phyloP scores from a whole-genome alignment of 2,888 invertebrate species.

The Caenorhabditis wallacei region DNA sequence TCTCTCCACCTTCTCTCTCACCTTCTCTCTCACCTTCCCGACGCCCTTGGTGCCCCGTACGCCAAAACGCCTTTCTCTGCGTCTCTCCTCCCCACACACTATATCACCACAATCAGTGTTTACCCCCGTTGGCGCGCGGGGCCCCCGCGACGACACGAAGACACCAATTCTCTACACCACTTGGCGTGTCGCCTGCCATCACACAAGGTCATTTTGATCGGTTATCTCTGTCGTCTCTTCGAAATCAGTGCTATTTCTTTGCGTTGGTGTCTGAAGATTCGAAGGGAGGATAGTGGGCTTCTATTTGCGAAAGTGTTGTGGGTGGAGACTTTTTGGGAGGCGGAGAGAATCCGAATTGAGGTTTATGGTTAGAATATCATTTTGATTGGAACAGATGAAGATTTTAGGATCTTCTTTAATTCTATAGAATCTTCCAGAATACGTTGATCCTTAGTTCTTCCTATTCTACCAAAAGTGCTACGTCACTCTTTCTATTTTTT shows the following conservation, averaged over 20 bases:
- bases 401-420: not conserved
- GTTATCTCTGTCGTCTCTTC: conserved; percentile 9
- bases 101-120: conserved; percentile 13
- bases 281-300: not conserved
- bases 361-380: too few relatives aligned
- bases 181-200: conserved; percentile 31
- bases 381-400: too few relatives aligned
- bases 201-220: conserved; percentile 33
- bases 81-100: conserved; percentile 18
- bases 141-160: not conserved
- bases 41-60: conserved; percentile 46
- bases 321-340: not conserved
- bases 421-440: too few relatives aligned
- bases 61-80: conserved; percentile 22
- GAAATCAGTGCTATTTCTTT: not conserved
- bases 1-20: conserved; percentile 6
- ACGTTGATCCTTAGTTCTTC: too few relatives aligned
- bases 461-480: too few relatives aligned
- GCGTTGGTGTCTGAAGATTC: not conserved
- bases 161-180: conserved; percentile 16
- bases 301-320: conserved; percentile 29
- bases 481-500: not conserved
- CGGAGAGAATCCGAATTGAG: not conserved
- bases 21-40: too few relatives aligned
- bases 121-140: conserved; percentile 24